Base-by-base conservation (phyloP, 1,140 invertebrate genomes). In the Bombus cullumanus region DNA sequence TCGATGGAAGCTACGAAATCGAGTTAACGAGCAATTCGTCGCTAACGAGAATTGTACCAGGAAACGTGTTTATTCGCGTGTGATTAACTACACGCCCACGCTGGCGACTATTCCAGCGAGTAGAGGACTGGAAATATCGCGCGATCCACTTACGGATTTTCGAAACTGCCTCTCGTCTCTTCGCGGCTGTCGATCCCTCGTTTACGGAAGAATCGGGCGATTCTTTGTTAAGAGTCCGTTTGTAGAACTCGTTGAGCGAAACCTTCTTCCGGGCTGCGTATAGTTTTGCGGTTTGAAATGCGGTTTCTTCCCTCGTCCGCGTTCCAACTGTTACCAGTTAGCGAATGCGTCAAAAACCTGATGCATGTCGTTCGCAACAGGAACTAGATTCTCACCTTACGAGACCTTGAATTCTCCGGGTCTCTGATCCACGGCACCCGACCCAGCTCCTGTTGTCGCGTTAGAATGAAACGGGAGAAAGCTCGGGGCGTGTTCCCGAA, bases 291-390 rank as follows among this genome's bases (percentile, higher is more conserved):
- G 81, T 75, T 75, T 37, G 31, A 53, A 83, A 39, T 34, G 79
- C 69, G 79, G 81, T 84, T 57, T 53, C 28, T 31, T n/a, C 13
- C 4, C 15, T 28, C 47, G n/a, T 28, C 28, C 66, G 76, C 13
- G 66, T 84, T 43, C 83, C 83, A 84, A 76, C 83, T 84, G 83
- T 71, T 79, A 31, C 18, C 31, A 41, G 53, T 25, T 71, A 68
- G 47, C 39, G 25, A 15, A 34, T 22, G 31, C 31, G n/a, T 59
- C 31, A 22, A 72, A 39, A 43, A 47, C n/a, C 78, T 57, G 47
- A 39, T 43, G 74, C 34, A 34, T 12, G 43, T 31, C 47, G 47
- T 22, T 68, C 25, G 34, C 3, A 76, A 31, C 53, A 22, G 74
- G 22, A 57, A 76, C 53, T 43, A 12, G 31, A 31, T 37, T 37